Base-by-base conservation (phyloP, 2,113 vertebrate genomes). In the Phrynosoma blainvillii region DNA sequence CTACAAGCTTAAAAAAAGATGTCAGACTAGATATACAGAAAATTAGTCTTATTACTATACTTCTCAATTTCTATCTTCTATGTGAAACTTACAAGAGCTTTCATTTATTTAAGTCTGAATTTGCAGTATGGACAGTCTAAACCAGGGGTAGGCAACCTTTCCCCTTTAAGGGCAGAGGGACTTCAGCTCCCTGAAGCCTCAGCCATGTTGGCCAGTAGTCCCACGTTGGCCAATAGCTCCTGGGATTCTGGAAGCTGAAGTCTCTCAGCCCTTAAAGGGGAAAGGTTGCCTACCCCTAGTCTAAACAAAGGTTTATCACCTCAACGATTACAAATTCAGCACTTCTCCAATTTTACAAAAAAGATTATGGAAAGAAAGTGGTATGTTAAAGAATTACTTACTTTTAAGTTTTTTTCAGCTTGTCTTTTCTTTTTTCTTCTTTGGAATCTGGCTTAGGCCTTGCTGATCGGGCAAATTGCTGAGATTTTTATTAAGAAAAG, bases 381-480 rank as follows among this genome's bases (percentile, higher is more conserved):
- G 12, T 12, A 52, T 82, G 20, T 20, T 13, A 65, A 47, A 30
- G 47, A 11, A 77, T 71, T 56, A 92, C 95, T 93, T 97, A 97
- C 97, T 96, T 95, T 83, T 59, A 83, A 2, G 23, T n/a, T 77
- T 94, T 73, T 65, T 2, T 82, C 56, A 73, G 83, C 90, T 87
- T 96, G 95, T 77, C 93, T 96, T 90, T 96, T 68, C 95, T 96
- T 94, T 94, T 96, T 74, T 94, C 94, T 92, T 98, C 98, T 0
- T 90, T 95, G 66, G 90, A 81, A 83, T 98, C 98, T 86, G 95
- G 97, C 91, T 99, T 99, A 71, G 98, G 99, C 95, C 98, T 97
- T 88, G 99, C 98, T 75, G 99, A 99, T 94, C 98, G 97, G 92
- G 98, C 99, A 94, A 99, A 99, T 91, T 99, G 98, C 98, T 99